These are phyloP conservation scores for Hippocampus comes DNA, from an alignment of 2,113 vertebrate species.

Conservation along the genomic window DNA sequence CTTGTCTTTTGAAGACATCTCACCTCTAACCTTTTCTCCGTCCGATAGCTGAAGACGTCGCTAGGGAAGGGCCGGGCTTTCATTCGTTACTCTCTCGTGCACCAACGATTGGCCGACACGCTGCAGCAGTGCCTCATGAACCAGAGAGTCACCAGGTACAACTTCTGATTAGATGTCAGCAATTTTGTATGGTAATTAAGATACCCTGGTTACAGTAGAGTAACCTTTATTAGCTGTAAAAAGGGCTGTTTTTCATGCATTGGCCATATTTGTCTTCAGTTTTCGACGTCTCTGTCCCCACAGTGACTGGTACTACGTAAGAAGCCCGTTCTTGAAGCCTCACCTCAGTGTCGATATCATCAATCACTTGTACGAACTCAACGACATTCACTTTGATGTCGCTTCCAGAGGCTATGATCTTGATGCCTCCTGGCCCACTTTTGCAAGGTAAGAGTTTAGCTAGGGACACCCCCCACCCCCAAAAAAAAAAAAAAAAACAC, in stretches of 20 bases:
- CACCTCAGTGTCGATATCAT: slow-evolving; percentile 87
- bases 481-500: neutral
- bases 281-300: slow-evolving; percentile 3
- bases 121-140: slow-evolving; percentile 96
- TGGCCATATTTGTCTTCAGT: neutral
- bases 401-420: slow-evolving; percentile 90
- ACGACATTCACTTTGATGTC: slow-evolving; percentile 86
- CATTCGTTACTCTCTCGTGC: slow-evolving; percentile 90
- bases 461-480: neutral
- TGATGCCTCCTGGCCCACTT: slow-evolving; percentile 90
- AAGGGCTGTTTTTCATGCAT: neutral
- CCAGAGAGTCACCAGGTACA: slow-evolving; percentile 86
- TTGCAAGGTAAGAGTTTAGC: slow-evolving; percentile 80
- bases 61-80: slow-evolving; percentile 93
- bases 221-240: neutral
- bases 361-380: slow-evolving; percentile 90
- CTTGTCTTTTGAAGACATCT: slow-evolving; percentile 1
- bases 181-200: neutral
- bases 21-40: no score
- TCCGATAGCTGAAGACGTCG: slow-evolving; percentile 84
- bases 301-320: slow-evolving; percentile 94
- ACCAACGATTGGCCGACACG: slow-evolving; percentile 92
- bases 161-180: neutral
- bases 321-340: slow-evolving; percentile 89
- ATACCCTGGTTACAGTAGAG: neutral